phyloP scores from a whole-genome alignment of 2,888 invertebrate species.

The Drosophila bunnanda region DNA sequence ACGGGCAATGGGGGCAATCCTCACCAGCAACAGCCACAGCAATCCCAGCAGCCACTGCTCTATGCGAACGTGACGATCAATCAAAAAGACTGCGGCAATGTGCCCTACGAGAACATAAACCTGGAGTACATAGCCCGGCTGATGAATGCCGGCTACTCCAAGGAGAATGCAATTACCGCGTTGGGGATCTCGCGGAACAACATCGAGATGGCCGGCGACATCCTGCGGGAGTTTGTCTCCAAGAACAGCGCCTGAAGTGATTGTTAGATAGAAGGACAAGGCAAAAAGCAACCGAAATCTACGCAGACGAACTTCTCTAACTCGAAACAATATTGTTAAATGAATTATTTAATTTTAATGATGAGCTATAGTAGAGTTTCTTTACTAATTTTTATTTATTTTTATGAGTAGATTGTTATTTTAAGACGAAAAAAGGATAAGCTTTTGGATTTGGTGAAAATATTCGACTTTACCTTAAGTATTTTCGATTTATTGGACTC shows the following conservation, averaged over 20 bases:
- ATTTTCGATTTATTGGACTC: not conserved
- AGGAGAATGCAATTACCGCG: slow-evolving; percentile 95
- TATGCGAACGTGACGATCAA: slow-evolving; percentile 85
- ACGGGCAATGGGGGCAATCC: slow-evolving; percentile 34
- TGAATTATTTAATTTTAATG: not conserved
- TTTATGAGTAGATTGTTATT: slow-evolving; percentile 3
- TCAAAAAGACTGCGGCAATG: slow-evolving; percentile 85
- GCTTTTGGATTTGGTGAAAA: slow-evolving; percentile 6
- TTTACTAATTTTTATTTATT: not conserved
- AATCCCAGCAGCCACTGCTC: slow-evolving; percentile 79
- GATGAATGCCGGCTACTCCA: slow-evolving; percentile 95
- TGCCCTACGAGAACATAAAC: slow-evolving; percentile 94
- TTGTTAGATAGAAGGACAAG: slow-evolving; percentile 24
- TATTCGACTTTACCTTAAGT: not conserved
- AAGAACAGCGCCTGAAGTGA: slow-evolving; percentile 85
- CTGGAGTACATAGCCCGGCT: slow-evolving; percentile 95
- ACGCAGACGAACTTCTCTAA: slow-evolving; percentile 25
- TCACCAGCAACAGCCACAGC: slow-evolving; percentile 40
- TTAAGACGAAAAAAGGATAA: not conserved
- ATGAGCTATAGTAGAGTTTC: not conserved
- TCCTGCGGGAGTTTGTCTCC: slow-evolving; percentile 94
- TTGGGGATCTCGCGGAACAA: slow-evolving; percentile 96
- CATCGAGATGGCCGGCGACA: slow-evolving; percentile 97
- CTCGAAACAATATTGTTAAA: slow-evolving; percentile 6
- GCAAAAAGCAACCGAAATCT: not conserved